A percentile compares a stretch with the other conserved stretches of the same genome.
Conservation (phyloP, 92 coral and sea anemone genomes). For the Porites rus region DNA sequence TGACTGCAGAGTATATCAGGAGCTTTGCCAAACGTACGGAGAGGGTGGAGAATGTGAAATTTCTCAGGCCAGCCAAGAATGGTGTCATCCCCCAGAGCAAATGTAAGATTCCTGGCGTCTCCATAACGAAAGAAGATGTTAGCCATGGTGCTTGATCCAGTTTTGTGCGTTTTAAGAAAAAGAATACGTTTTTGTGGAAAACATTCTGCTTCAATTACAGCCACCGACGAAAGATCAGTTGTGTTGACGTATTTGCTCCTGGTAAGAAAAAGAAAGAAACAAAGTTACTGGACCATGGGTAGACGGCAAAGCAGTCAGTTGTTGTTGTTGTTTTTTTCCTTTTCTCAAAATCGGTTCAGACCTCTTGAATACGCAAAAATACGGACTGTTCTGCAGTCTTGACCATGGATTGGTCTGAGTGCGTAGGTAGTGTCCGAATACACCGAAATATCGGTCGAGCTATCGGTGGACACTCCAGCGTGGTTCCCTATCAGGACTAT, state of each 20-base stretch:
- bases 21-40: conserved; percentile 32
- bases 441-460: too few relatives aligned
- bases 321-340: too few relatives aligned
- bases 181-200: not conserved
- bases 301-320: too few relatives aligned
- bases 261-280: too few relatives aligned
- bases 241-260: not conserved
- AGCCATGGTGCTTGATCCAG: not conserved
- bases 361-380: too few relatives aligned
- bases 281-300: too few relatives aligned
- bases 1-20: conserved; percentile 79
- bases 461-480: too few relatives aligned
- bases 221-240: not conserved
- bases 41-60: not conserved
- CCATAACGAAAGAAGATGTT: conserved; percentile 1
- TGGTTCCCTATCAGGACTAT: too few relatives aligned
- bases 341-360: too few relatives aligned
- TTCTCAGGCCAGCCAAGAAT: conserved; percentile 2
- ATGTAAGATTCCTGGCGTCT: not conserved
- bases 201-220: not conserved
- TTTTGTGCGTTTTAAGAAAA: not conserved
- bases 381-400: too few relatives aligned
- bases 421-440: too few relatives aligned
- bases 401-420: too few relatives aligned
- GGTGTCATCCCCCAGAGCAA: not conserved